Evolutionary conservation across 1,140 invertebrate genomes (phyloP).

Genomic region (Drosophila insularis): DNA sequence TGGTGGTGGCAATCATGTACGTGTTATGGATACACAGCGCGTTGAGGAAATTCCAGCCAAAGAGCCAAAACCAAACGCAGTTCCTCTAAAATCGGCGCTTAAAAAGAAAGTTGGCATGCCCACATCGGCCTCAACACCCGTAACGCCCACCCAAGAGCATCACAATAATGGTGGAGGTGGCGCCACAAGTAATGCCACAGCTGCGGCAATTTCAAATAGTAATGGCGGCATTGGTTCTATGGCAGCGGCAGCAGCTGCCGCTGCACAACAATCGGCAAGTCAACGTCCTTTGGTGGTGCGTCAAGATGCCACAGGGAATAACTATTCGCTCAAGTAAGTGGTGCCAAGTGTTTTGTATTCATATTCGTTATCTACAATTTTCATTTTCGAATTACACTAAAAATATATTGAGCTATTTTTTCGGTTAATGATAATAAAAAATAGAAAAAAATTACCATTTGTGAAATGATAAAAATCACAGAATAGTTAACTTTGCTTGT

Average conservation of each 20-base stretch:
- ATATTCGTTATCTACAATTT: too few species aligned
- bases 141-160: conserved; percentile 90
- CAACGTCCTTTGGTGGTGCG: conserved; percentile 86
- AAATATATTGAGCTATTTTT: not conserved
- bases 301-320: conserved; percentile 85
- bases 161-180: conserved; percentile 29
- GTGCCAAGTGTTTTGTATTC: too few species aligned
- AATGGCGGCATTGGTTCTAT: conserved; percentile 71
- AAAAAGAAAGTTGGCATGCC: conserved; percentile 89
- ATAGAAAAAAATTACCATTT: too few species aligned
- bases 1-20: conserved; percentile 83
- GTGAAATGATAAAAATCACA: too few species aligned
- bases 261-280: conserved; percentile 69
- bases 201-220: conserved; percentile 67
- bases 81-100: conserved; percentile 95
- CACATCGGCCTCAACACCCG: conserved; percentile 80
- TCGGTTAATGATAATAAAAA: too few species aligned
- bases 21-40: conserved; percentile 89
- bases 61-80: conserved; percentile 93
- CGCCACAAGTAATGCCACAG: conserved; percentile 44
- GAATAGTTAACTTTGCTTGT: too few species aligned
- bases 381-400: not conserved
- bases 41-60: conserved; percentile 95
- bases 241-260: conserved; percentile 68
- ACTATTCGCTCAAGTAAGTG: conserved; percentile 86